Evolutionary conservation across 2,888 invertebrate genomes (phyloP).

Genomic region (Loripinus fragilis): DNA sequence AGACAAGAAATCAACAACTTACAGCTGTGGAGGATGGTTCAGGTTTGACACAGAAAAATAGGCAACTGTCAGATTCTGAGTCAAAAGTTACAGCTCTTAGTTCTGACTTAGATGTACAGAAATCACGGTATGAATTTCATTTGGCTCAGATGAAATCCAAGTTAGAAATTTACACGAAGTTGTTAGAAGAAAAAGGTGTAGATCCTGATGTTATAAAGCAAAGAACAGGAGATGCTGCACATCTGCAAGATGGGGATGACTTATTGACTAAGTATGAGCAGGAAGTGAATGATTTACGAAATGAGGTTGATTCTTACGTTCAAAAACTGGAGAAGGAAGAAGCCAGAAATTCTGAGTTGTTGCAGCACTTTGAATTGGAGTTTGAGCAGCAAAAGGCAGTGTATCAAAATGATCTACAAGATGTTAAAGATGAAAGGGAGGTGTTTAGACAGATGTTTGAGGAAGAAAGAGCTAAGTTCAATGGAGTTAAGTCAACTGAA

Average conservation of each 20-base stretch:
- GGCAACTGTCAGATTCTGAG: constrained; percentile 37
- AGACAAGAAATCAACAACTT: constrained; percentile 42
- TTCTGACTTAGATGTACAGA: constrained; percentile 50
- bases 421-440: constrained; percentile 48
- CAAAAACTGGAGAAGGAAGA: constrained; percentile 56
- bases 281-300: constrained; percentile 46
- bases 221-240: constrained; percentile 19
- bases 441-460: constrained; percentile 43
- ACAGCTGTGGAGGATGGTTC: constrained; percentile 50
- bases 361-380: constrained; percentile 43
- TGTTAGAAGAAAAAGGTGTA: constrained; percentile 53
- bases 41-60: constrained; percentile 37
- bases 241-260: constrained; percentile 18
- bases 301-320: constrained; percentile 53
- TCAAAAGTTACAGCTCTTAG: constrained; percentile 35
- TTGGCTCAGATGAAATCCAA: constrained; percentile 53
- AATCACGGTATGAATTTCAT: constrained; percentile 54
- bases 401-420: constrained; percentile 46
- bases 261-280: constrained; percentile 38
- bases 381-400: constrained; percentile 46
- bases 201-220: constrained; percentile 44
- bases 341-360: constrained; percentile 34
- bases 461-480: constrained; percentile 28
- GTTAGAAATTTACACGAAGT: constrained; percentile 36
- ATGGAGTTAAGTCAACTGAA: background rate